Base-by-base conservation (phyloP, 1,140 invertebrate genomes). In the Lepeophtheirus salmonis region DNA sequence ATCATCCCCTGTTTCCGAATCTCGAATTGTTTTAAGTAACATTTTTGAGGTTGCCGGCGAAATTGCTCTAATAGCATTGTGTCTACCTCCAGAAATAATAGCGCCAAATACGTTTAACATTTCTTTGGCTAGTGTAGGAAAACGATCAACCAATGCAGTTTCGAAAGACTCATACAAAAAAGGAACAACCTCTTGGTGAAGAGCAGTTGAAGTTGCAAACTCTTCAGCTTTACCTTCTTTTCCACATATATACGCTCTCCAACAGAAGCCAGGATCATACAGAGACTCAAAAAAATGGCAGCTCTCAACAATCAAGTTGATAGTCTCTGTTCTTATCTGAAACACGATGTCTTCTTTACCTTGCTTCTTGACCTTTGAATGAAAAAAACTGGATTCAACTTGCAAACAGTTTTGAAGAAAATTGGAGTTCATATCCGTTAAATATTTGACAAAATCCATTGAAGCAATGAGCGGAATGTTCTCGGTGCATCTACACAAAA, bases 11-110 rank as follows among this genome's bases (percentile, higher is more conserved):
- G 69, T 68, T 57, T 70, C 67, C 68, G 68, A 63, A 63, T 70
- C 68, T 63, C 73, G 66, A 64, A 76, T 66, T 17, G 72, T 68
- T 67, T 72, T 72, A 66, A 78, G 73, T 23, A 79, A 67, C 61
- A 80, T 69, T 63, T 77, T 76, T 22, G 78, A 71, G 2, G 78
- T 80, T 12, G 79, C 78, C 14, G 79, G 79, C 64, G 76, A 79
- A 54, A 79, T 76, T 16, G 76, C 76, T 58, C 74, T 70, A 64
- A 79, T 69, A 16, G 77, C 77, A 75, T 80, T 80, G 21, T 74
- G 72, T 77, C 79, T 65, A 58, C 76, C 74, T 65, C 78, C 79
- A 66, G 74, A 78, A 55, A 80, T 76, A 26, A 78, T 70, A 17
- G 76, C 75, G 54, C 79, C 78, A 64, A 79, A 71, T 61, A 78